Conservation (phyloP, 1,140 invertebrate species). For the Adelges cooleyi region DNA sequence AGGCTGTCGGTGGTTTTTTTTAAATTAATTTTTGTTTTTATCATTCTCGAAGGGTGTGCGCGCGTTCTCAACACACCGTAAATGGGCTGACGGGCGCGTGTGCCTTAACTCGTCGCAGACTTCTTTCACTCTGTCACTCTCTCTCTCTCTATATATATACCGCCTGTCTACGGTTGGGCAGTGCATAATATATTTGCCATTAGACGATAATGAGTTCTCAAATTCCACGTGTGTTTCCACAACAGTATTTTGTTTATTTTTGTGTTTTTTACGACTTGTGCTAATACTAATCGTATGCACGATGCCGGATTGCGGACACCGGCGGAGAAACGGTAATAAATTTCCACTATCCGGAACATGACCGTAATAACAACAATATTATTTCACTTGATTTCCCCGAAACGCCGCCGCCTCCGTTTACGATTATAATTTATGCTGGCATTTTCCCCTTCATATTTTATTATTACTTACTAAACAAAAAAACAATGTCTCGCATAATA, state of each 20-base stretch:
- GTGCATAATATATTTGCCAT: neutral
- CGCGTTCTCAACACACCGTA: neutral
- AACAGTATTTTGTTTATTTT: neutral
- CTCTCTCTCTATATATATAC: no score
- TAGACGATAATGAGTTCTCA: constrained; percentile 2
- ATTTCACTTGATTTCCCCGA: neutral
- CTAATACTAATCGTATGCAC: no score
- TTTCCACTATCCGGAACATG: neutral
- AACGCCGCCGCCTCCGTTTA: neutral
- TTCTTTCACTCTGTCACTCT: no score
- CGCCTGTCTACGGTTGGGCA: no score
- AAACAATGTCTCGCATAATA: neutral
- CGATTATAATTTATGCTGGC: constrained; percentile 3
- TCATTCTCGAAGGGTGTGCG: neutral
- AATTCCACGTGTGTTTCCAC: neutral
- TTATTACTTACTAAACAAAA: neutral
- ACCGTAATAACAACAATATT: no score
- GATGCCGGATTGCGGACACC: no score
- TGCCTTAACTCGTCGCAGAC: no score
- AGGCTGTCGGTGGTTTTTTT: neutral
- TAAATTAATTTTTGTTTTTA: neutral
- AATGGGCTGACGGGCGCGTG: neutral
- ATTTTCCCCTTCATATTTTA: neutral
- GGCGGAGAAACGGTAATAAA: neutral
- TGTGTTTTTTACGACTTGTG: constrained; percentile 1